Conservation (phyloP, 2,113 vertebrate species). For the Hucho hucho region DNA sequence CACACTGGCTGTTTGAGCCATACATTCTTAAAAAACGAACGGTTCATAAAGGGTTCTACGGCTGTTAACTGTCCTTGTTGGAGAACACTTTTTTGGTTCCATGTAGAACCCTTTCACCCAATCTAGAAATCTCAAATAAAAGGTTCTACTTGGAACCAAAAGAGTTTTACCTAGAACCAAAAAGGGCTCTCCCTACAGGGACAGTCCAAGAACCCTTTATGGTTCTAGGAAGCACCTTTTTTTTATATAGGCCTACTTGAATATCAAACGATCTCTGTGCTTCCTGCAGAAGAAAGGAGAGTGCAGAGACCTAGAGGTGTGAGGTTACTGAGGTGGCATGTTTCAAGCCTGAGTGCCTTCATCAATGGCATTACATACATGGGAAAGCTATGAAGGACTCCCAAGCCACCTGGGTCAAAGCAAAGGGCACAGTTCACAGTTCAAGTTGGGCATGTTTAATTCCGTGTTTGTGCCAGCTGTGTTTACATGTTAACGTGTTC, state of each 20-base stretch:
- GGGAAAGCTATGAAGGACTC: neutral
- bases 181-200: too few species aligned
- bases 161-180: too few species aligned
- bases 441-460: neutral
- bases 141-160: too few species aligned
- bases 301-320: neutral
- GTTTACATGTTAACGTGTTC: constrained; percentile 8
- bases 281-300: neutral
- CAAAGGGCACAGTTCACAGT: neutral
- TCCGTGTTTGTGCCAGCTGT: neutral
- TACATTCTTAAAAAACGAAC: too few species aligned
- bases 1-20: neutral
- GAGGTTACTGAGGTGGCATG: neutral
- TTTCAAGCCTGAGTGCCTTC: neutral
- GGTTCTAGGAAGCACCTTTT: neutral
- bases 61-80: too few species aligned
- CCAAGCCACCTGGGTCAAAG: neutral
- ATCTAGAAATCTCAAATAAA: too few species aligned
- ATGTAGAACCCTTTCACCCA: too few species aligned
- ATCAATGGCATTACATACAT: neutral
- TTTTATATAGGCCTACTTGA: neutral
- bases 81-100: too few species aligned
- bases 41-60: too few species aligned
- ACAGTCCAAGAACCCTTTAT: too few species aligned
- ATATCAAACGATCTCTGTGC: neutral